phyloP scores from a whole-genome alignment of 2,888 invertebrate species.

The Oscheius onirici region DNA sequence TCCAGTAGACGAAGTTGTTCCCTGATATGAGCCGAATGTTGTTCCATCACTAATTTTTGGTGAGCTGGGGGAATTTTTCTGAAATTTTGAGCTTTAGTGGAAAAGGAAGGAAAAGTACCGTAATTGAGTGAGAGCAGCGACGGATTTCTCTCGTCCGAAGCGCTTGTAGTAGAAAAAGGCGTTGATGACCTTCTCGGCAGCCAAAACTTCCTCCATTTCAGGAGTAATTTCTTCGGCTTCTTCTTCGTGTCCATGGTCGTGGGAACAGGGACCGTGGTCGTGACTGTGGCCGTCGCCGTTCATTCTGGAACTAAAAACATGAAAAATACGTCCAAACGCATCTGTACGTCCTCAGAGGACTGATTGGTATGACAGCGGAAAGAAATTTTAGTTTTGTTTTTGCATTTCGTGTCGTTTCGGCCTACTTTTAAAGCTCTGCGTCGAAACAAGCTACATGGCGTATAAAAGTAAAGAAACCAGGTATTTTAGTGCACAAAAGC shows the following conservation, averaged over 20 bases:
- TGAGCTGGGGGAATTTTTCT: constrained; percentile 52
- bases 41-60: constrained; percentile 37
- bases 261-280: neutral
- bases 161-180: constrained; percentile 60
- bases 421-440: no score
- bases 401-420: no score
- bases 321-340: no score
- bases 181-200: constrained; percentile 60
- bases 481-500: no score
- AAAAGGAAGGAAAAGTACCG: constrained; percentile 30
- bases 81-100: constrained; percentile 8
- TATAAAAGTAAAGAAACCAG: no score
- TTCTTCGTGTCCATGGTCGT: neutral
- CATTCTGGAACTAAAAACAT: neutral
- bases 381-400: no score
- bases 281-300: neutral
- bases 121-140: constrained; percentile 37
- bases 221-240: neutral
- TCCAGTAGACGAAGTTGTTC: constrained; percentile 38
- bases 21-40: constrained; percentile 39
- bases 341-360: no score
- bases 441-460: no score
- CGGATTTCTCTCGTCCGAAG: constrained; percentile 46
- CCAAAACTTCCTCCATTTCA: constrained; percentile 43
- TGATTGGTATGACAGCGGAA: no score